phyloP scores from a whole-genome alignment of 2,888 invertebrate genomes.

The Diplolepis rosae region DNA sequence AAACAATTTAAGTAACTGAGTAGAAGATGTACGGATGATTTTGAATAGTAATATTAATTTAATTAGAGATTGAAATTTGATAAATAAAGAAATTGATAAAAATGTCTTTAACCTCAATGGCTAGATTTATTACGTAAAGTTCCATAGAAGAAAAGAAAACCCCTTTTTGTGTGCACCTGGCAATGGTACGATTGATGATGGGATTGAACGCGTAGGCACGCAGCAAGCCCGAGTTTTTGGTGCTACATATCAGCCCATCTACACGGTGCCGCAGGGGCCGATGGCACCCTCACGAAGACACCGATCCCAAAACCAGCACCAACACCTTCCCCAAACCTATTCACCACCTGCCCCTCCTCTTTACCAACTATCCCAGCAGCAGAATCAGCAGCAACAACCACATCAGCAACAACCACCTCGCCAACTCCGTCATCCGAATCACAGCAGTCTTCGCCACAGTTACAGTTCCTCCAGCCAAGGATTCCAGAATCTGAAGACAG shows the following conservation, averaged over 20 bases:
- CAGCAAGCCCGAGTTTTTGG: conserved; percentile 71
- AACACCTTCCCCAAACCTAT: conserved; percentile 38
- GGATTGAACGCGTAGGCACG: conserved; percentile 66
- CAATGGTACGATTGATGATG: conserved; percentile 42
- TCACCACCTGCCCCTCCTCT: conserved; percentile 38
- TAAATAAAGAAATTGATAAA: not conserved
- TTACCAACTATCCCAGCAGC: conserved; percentile 39
- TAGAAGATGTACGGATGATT: too few relatives aligned
- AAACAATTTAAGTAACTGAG: too few relatives aligned
- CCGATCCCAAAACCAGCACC: conserved; percentile 62
- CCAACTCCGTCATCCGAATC: conserved; percentile 54
- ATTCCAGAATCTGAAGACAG: conserved; percentile 60
- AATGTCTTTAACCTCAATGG: not conserved
- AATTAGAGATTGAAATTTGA: not conserved
- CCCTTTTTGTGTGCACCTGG: conserved; percentile 38
- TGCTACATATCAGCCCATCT: conserved; percentile 73
- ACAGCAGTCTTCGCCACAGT: conserved; percentile 53
- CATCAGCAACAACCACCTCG: conserved; percentile 47
- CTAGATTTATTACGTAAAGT: conserved; percentile 1
- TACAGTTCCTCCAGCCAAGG: conserved; percentile 52
- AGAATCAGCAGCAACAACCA: conserved; percentile 50
- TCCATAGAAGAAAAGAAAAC: conserved; percentile 35
- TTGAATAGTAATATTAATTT: too few relatives aligned
- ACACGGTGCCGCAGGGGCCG: conserved; percentile 65
- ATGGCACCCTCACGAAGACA: conserved; percentile 70